Percentiles rank a stretch among this genome's conserved stretches.
Evolutionary conservation across 2,888 invertebrate species (phyloP).

Genomic region (Merodon equestris): DNA sequence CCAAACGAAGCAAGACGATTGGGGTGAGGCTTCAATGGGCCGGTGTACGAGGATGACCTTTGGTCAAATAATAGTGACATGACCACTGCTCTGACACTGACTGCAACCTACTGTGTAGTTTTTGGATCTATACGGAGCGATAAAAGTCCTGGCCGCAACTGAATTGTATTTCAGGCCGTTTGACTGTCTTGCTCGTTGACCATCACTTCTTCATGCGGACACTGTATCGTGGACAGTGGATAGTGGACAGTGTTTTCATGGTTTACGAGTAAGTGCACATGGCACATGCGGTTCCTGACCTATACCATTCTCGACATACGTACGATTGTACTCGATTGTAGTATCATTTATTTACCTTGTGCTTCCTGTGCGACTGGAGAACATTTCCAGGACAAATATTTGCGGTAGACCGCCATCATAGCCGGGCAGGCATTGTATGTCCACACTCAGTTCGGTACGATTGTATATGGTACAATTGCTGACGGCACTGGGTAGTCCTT

Average conservation of each 20-base stretch:
- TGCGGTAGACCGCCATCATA: conserved; percentile 95
- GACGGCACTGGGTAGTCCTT: conserved; percentile 91
- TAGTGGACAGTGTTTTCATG: conserved; percentile 35
- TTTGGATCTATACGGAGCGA: background rate
- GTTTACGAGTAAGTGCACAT: conserved; percentile 60
- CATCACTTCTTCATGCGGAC: conserved; percentile 20
- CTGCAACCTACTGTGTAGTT: conserved; percentile 11
- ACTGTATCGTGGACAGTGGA: too few relatives aligned
- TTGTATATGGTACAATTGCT: conserved; percentile 92
- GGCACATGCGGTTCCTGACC: conserved; percentile 46
- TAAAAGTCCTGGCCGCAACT: conserved; percentile 29
- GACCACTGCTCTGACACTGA: conserved; percentile 51
- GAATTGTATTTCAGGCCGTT: conserved; percentile 15
- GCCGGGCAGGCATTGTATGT: conserved; percentile 89
- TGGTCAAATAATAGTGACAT: conserved; percentile 39
- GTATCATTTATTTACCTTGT: conserved; percentile 76
- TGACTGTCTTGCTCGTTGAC: conserved; percentile 37
- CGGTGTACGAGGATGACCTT: conserved; percentile 44
- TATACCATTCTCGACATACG: background rate
- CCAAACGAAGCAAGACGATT: conserved; percentile 20
- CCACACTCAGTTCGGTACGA: conserved; percentile 90
- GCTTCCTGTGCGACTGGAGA: conserved; percentile 78
- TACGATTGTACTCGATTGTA: conserved; percentile 16
- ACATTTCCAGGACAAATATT: conserved; percentile 90
- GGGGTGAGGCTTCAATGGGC: too few relatives aligned